Percentiles rank a stretch among this genome's conserved stretches.
These are phyloP conservation scores for Apaloderma vittatum DNA, from an alignment of 2,113 vertebrate genomes.

Conservation along the genomic window DNA sequence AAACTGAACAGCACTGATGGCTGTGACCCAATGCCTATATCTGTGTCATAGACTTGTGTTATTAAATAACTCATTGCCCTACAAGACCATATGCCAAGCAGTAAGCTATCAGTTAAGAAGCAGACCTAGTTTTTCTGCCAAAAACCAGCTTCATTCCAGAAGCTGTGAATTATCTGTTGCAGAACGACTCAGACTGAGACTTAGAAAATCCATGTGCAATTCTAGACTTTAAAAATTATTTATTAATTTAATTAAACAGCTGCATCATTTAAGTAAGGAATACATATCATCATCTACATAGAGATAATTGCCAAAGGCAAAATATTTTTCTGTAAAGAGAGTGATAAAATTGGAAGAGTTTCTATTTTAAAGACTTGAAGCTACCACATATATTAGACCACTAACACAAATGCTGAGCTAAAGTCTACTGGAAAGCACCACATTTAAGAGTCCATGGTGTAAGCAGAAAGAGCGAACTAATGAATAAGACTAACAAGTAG, in stretches of 20 bases:
- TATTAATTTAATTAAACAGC: slow-evolving; percentile 13
- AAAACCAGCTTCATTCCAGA: not conserved
- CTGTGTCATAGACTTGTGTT: not conserved
- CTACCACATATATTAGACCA: not conserved
- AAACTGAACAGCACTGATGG: not conserved
- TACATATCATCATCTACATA: not conserved
- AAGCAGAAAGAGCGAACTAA: not conserved
- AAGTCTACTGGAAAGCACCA: not conserved
- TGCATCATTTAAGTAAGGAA: not conserved
- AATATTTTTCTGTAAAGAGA: not conserved
- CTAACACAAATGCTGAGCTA: not conserved
- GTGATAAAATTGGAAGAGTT: not conserved
- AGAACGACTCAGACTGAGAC: not conserved
- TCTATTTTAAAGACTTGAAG: not conserved
- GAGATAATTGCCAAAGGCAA: not conserved
- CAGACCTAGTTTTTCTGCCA: not conserved
- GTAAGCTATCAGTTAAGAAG: not conserved
- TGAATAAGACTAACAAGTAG: not conserved
- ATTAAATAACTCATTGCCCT: not conserved
- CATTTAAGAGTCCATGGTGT: not conserved
- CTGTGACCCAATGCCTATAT: not conserved
- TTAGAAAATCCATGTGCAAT: not conserved
- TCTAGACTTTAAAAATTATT: not conserved
- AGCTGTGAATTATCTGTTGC: not conserved
- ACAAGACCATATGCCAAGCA: not conserved